phyloP scores from a whole-genome alignment of 2,113 vertebrate genomes.

The Sinosuthora webbiana region DNA sequence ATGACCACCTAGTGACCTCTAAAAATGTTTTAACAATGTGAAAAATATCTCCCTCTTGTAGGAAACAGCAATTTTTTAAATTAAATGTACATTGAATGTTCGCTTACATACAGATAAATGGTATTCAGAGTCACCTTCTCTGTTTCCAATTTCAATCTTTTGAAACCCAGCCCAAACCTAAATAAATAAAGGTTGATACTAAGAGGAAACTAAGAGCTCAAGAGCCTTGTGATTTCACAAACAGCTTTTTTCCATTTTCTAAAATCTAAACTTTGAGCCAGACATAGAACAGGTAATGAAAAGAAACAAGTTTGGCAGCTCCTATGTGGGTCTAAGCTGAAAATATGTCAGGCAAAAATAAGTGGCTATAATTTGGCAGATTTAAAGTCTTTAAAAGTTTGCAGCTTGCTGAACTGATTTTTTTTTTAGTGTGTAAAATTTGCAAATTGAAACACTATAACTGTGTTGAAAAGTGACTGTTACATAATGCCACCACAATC shows the following conservation, averaged over 20 bases:
- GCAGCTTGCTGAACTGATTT: slow-evolving; percentile 61
- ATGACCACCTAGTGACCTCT: slow-evolving; percentile 88
- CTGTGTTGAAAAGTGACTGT: slow-evolving; percentile 59
- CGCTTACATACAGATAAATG: slow-evolving; percentile 85
- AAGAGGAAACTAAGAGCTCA: slow-evolving; percentile 86
- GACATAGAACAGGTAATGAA: slow-evolving; percentile 85
- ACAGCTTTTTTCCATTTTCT: slow-evolving; percentile 86
- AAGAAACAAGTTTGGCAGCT: slow-evolving; percentile 82
- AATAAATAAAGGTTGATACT: slow-evolving; percentile 88
- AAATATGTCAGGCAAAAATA: slow-evolving; percentile 77
- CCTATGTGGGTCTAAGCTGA: slow-evolving; percentile 73
- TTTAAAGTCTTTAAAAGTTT: slow-evolving; percentile 79
- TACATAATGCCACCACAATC: slow-evolving; percentile 50
- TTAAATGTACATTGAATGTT: slow-evolving; percentile 82
- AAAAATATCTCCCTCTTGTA: slow-evolving; percentile 90
- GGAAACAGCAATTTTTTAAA: slow-evolving; percentile 85
- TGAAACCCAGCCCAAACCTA: slow-evolving; percentile 85
- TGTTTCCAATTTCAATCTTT: slow-evolving; percentile 87
- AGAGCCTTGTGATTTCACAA: slow-evolving; percentile 82
- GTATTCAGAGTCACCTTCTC: slow-evolving; percentile 85
- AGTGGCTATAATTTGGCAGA: slow-evolving; percentile 79
- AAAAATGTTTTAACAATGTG: slow-evolving; percentile 89
- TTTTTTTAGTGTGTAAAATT: slow-evolving; percentile 64
- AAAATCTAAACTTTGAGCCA: slow-evolving; percentile 82
- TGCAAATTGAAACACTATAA: slow-evolving; percentile 73